Percentiles rank a stretch among this genome's conserved stretches.
Conservation (phyloP, 2,888 invertebrate species). For the Dione vanillae region DNA sequence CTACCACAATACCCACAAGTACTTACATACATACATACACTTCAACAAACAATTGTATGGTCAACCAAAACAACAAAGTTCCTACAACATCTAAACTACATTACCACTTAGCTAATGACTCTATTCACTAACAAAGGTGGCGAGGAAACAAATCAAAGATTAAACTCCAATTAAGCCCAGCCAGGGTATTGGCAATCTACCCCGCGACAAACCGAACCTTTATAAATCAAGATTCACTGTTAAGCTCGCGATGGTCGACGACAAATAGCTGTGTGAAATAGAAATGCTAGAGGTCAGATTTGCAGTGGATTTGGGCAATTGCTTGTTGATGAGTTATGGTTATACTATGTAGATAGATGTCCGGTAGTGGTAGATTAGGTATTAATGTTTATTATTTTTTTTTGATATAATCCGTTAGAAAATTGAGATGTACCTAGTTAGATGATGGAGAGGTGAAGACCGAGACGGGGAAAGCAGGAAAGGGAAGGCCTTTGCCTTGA, state of each 20-base stretch:
- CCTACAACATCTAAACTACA: conserved; percentile 1
- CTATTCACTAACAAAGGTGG: conserved; percentile 35
- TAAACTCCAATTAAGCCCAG: conserved; percentile 51
- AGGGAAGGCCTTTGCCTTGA: no score
- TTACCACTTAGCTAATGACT: conserved; percentile 32
- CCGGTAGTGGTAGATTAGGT: not conserved
- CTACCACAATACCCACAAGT: no score
- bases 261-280: conserved; percentile 5
- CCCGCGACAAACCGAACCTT: conserved; percentile 48
- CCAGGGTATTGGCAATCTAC: conserved; percentile 50
- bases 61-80: conserved; percentile 7
- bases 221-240: conserved; percentile 66
- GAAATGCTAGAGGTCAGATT: conserved; percentile 4
- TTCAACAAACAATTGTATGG: not conserved
- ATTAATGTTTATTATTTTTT: no score
- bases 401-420: no score
- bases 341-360: not conserved
- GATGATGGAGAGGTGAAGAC: no score
- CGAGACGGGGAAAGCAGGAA: no score
- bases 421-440: no score
- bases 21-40: not conserved
- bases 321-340: not conserved
- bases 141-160: conserved; percentile 52
- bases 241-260: conserved; percentile 52
- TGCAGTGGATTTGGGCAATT: conserved; percentile 7